Conservation (phyloP, 1,140 invertebrate genomes). For the Heliconius hermathena region DNA sequence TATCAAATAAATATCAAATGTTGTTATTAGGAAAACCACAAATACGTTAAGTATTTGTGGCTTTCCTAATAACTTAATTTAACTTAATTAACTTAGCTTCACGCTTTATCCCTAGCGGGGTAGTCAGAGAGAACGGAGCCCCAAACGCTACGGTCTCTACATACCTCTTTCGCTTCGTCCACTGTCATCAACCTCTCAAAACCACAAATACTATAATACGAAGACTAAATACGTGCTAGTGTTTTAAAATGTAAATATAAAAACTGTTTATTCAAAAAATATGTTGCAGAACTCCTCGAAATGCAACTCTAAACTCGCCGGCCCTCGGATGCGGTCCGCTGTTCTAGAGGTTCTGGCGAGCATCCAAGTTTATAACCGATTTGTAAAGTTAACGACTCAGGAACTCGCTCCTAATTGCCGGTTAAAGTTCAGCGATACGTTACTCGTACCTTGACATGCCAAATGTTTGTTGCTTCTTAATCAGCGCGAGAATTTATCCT, state of each 20-base stretch:
- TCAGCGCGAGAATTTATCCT: slow-evolving; percentile 33
- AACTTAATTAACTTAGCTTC: no score
- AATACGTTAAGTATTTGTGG: no score
- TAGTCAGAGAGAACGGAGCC: no score
- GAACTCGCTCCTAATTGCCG: slow-evolving; percentile 43
- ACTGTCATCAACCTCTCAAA: no score
- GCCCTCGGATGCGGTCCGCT: slow-evolving; percentile 35
- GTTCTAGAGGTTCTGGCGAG: slow-evolving; percentile 38
- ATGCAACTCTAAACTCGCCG: slow-evolving; percentile 22
- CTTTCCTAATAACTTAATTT: no score
- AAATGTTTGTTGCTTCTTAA: slow-evolving; percentile 37
- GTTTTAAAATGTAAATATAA: background rate
- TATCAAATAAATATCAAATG: no score
- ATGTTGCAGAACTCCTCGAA: background rate
- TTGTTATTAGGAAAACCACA: no score
- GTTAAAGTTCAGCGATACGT: slow-evolving; percentile 45
- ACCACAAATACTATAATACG: no score
- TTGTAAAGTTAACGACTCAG: slow-evolving; percentile 41
- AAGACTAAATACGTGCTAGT: background rate
- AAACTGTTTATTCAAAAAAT: background rate
- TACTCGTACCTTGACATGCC: slow-evolving; percentile 33
- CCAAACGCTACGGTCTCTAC: no score
- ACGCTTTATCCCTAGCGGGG: no score
- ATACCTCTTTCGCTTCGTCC: no score
- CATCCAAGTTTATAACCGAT: slow-evolving; percentile 43